These are phyloP conservation scores for Andricus quercusramuli DNA, from an alignment of 2,888 invertebrate species.

Conservation along the genomic window DNA sequence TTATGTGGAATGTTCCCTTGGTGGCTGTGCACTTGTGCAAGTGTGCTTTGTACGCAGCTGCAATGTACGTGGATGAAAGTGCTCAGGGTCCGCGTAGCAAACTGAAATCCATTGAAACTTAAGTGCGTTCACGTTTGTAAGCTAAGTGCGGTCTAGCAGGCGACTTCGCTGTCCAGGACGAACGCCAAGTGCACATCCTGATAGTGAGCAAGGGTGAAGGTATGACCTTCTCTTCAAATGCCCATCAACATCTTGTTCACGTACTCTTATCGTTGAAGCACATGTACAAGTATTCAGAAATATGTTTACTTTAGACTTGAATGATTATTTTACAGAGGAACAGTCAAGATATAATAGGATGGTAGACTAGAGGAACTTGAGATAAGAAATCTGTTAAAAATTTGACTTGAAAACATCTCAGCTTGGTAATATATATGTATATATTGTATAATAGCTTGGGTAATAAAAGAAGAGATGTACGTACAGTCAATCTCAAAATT, in stretches of 20 bases:
- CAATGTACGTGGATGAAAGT: constrained; percentile 41
- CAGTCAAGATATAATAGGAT: not conserved
- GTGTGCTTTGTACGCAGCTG: constrained; percentile 29
- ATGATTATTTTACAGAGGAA: not conserved
- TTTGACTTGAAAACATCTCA: not conserved
- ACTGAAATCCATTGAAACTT: constrained; percentile 53
- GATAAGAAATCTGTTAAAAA: not conserved
- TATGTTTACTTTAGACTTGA: not conserved
- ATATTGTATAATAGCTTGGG: no score
- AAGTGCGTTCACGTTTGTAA: constrained; percentile 44
- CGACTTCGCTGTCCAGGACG: not conserved
- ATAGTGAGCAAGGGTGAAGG: not conserved
- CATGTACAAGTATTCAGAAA: not conserved
- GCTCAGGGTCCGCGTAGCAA: constrained; percentile 43
- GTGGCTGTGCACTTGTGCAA: not conserved
- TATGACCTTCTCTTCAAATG: constrained; percentile 12
- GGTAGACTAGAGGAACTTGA: no score
- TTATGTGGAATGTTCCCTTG: not conserved
- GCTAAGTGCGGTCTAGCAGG: constrained; percentile 23
- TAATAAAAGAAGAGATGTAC: not conserved
- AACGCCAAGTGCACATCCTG: constrained; percentile 13
- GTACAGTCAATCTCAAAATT: no score
- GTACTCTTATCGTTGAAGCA: not conserved
- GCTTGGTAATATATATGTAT: no score
- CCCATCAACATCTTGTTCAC: constrained; percentile 19